Evolutionary conservation across 2,797 vertebrate genomes (phyloP), one percentile per base, ranked within the genome.

Genomic region (Amphiprion clarkii): DNA sequence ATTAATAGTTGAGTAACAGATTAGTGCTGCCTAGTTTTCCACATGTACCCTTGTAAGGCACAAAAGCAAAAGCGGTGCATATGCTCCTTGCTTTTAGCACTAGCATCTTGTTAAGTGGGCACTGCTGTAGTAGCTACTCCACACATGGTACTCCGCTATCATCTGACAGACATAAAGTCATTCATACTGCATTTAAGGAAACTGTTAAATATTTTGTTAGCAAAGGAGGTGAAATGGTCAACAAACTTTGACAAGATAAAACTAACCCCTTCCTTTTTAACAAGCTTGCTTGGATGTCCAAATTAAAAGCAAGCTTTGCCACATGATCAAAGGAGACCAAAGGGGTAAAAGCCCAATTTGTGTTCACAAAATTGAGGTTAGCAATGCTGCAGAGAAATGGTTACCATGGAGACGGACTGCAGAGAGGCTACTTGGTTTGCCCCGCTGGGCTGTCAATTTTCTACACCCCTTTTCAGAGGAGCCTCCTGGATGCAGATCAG

Each of bases 1-100:
- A 25, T 69, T 14, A 81, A 75, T 66, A 59, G 53, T 77, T 29
- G 13, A 69, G 74, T 76, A 72, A 79, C 65, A 76, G 67, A 67
- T 66, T 63, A 71, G 59, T 49, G 54, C 48, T 6, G 58, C 73
- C 69, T 60, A 40, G 67, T 67, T 80, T 67, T 69, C 52, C 67
- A 74, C 52, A 40, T 74, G 82, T 81, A 70, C 78, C 85, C 66
- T 46, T 40, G 12, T 88, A 92, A 93, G 89, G 91, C 87, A 91
- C 87, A 51, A 40, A 1, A 74, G 78, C 87, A 84, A 46, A 79
- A 78, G 75, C 78, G 76, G 76, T 55, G 67, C 62, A 66, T 62
- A 29, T 67, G 71, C 66, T 87, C 42, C 76, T 54, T n/a, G 42
- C 57, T 65, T 79, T 78, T n/a, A 58, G 29, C 63, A 16, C 61